A percentile compares a stretch with the other conserved stretches of the same genome.
Conservation (phyloP, 2,113 vertebrate genomes). For the Aviceda subcristata region DNA sequence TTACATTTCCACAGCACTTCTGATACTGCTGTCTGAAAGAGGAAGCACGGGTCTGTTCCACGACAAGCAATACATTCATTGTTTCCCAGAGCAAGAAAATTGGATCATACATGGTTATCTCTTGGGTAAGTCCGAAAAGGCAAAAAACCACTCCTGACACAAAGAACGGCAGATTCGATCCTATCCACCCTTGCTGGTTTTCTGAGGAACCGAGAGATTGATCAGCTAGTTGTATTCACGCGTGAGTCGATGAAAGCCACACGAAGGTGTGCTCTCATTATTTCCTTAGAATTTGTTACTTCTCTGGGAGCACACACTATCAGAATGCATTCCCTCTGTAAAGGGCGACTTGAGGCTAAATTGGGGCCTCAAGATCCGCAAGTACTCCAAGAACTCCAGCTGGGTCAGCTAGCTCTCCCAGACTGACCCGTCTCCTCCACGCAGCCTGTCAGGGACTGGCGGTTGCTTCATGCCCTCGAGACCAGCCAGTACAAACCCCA, state of each 20-base stretch:
- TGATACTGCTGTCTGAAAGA: background rate
- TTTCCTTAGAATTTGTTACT: background rate
- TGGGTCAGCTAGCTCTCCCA: background rate
- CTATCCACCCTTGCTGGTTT: background rate
- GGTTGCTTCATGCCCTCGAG: background rate
- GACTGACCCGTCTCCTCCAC: background rate
- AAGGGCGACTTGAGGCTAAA: background rate
- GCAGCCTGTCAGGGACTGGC: background rate
- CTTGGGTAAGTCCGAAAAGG: background rate
- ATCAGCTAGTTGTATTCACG: background rate
- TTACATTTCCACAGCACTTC: background rate
- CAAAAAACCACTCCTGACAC: background rate
- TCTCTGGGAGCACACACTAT: background rate
- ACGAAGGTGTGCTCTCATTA: fast-evolving
- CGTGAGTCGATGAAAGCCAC: fast-evolving
- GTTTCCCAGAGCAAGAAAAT: background rate
- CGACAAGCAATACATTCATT: background rate
- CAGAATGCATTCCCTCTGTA: background rate
- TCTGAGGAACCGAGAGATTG: background rate
- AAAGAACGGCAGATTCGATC: background rate
- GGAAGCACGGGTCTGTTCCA: background rate
- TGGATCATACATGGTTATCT: background rate
- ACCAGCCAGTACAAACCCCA: background rate
- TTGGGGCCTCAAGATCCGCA: background rate
- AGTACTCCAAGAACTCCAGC: background rate